Evolutionary conservation across 2,888 invertebrate genomes (phyloP), one percentile per base, ranked within the genome.

Genomic region (Byasa hedistus): DNA sequence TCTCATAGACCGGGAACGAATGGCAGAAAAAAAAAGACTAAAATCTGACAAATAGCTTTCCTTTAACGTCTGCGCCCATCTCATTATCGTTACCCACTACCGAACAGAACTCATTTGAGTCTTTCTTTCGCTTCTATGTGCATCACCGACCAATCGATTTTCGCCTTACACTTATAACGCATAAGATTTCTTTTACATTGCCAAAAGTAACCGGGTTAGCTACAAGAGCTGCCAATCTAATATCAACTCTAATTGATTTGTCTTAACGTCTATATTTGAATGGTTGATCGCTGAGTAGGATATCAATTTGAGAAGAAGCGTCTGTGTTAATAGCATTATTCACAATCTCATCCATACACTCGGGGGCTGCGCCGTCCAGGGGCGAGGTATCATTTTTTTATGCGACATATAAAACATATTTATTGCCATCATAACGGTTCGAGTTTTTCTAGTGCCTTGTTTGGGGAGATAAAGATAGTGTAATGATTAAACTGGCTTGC

Each of bases 261-360:
- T 0, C 0, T 69, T 77, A 73, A 72, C 72, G 83, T 79, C 79
- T 75, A 80, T 68, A 77, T 84, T 87, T 24, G 73, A 62, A 58
- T 78, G 75, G 22, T 69, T 27, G 58, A 48, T 69, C 64, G 56
- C 71, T 71, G 74, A 82, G 84, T 80, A 83, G 85, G 90, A 89
- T 91, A 91, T 91, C 90, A 91, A 90, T 90, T 90, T 90, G 90
- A 90, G 87, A 85, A 91, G 89, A 88, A 91, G 91, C 91, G 91
- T 91, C 91, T 91, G 91, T 91, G 90, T 87, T 91, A 91, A 91
- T 91, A 91, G 91, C 89, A 90, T 91, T 91, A 91, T 89, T 85
- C 89, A 88, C 91, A 91, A 91, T 91, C 91, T 91, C 91, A 89
- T 90, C 91, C 89, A 91, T 90, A 91, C 91, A 91, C 84, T 88